phyloP scores from a whole-genome alignment of 2,888 invertebrate genomes.

The Physocephala rufipes region DNA sequence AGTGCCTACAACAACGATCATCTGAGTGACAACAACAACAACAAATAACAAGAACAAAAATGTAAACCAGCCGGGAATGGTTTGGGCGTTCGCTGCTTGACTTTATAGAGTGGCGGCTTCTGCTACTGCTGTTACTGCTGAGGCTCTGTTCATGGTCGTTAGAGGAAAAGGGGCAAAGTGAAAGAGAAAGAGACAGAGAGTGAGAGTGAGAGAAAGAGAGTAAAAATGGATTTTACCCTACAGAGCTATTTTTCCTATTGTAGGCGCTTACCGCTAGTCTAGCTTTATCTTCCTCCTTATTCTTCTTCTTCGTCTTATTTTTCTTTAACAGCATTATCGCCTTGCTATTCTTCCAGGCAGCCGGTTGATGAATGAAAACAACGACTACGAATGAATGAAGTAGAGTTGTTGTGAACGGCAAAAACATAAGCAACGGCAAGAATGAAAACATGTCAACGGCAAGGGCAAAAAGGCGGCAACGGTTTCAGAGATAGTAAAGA shows the following conservation, averaged over 20 bases:
- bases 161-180: no score
- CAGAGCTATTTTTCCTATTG: neutral
- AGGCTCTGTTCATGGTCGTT: neutral
- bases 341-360: slow-evolving; percentile 1
- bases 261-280: neutral
- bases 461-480: neutral
- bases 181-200: neutral
- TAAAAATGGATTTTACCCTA: neutral
- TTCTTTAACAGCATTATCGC: neutral
- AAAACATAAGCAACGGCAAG: no score
- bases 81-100: neutral
- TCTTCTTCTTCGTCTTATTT: slow-evolving; percentile 2
- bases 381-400: slow-evolving; percentile 28
- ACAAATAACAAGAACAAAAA: slow-evolving; percentile 41
- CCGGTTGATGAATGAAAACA: slow-evolving; percentile 31
- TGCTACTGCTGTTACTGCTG: neutral
- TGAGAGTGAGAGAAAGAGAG: no score
- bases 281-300: neutral
- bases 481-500: no score
- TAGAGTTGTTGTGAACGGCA: neutral
- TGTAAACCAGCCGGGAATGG: slow-evolving; percentile 45
- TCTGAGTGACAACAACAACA: slow-evolving; percentile 20
- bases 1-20: slow-evolving; percentile 34
- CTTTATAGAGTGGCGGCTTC: neutral
- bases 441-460: no score